A percentile compares a stretch with the other conserved stretches of the same genome.
phyloP scores from a whole-genome alignment of 1,140 invertebrate genomes.

The Chelonus insularis region DNA sequence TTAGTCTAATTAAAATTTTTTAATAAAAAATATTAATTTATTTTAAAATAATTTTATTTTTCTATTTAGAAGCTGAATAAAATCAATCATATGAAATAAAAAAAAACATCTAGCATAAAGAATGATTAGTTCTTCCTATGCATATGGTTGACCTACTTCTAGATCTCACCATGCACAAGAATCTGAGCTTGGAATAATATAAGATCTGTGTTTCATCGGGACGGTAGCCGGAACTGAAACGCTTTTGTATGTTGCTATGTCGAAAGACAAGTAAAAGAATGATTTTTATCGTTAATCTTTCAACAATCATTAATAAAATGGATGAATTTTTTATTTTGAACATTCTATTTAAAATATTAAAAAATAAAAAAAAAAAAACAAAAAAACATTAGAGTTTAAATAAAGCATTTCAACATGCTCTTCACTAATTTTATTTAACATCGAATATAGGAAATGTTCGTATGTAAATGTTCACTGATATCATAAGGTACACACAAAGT shows the following conservation, averaged over 20 bases:
- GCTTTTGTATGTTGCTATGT: conserved; percentile 31
- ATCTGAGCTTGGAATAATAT: conserved; percentile 4
- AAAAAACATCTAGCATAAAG: too few species aligned
- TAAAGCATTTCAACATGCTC: too few species aligned
- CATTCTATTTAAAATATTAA: background rate
- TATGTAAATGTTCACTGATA: background rate
- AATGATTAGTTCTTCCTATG: conserved; percentile 12
- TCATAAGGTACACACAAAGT: background rate
- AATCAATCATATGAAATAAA: too few species aligned
- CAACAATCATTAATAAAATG: too few species aligned
- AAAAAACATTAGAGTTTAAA: too few species aligned
- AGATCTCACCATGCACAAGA: background rate
- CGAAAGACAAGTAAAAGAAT: background rate
- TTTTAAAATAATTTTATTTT: too few species aligned
- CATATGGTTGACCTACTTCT: conserved; percentile 15
- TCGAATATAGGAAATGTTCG: background rate
- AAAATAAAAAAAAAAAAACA: background rate
- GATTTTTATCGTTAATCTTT: background rate
- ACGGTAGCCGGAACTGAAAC: conserved; percentile 39
- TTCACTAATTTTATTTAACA: too few species aligned
- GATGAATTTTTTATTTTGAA: background rate
- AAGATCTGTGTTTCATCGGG: conserved; percentile 26
- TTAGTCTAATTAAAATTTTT: too few species aligned
- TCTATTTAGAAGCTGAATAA: too few species aligned
- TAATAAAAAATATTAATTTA: too few species aligned